Percentiles rank a stretch among this genome's conserved stretches.
Conservation (phyloP, 2,888 invertebrate species). For the Clepsis dumicolana region DNA sequence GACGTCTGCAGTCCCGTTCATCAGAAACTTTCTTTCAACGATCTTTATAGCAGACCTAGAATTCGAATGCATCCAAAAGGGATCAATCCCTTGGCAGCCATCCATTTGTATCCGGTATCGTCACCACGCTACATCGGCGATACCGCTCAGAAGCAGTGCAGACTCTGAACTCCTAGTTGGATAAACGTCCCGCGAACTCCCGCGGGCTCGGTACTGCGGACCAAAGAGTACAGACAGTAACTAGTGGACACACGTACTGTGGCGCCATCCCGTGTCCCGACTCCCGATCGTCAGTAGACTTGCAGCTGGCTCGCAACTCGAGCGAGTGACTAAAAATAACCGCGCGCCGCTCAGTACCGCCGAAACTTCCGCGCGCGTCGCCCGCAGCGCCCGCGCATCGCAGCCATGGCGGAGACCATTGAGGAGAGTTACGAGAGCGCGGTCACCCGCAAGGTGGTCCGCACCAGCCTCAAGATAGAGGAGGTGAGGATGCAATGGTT, state of each 20-base stretch:
- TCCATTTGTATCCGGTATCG: constrained; percentile 28
- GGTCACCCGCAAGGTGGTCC: constrained; percentile 89
- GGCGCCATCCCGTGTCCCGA: constrained; percentile 62
- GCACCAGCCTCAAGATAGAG: constrained; percentile 90
- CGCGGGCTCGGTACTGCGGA: constrained; percentile 49
- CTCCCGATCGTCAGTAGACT: constrained; percentile 46
- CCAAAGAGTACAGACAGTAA: background rate
- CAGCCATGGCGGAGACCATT: constrained; percentile 89
- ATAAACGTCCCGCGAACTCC: constrained; percentile 13
- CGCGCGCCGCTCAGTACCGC: constrained; percentile 78
- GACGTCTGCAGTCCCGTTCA: background rate
- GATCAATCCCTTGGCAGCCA: constrained; percentile 32
- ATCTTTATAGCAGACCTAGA: constrained; percentile 8
- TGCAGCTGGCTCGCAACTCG: constrained; percentile 60
- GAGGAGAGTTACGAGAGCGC: constrained; percentile 90
- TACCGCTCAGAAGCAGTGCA: constrained; percentile 2
- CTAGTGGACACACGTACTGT: constrained; percentile 35
- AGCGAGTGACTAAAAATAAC: constrained; percentile 81
- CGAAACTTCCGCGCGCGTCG: constrained; percentile 81
- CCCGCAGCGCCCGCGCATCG: constrained; percentile 79
- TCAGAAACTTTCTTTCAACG: background rate
- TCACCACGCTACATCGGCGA: background rate
- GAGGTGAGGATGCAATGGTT: constrained; percentile 87
- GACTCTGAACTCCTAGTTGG: background rate
- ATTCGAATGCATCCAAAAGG: constrained; percentile 15